phyloP scores from a whole-genome alignment of 2,888 invertebrate genomes.

The Tipula lateralis region DNA sequence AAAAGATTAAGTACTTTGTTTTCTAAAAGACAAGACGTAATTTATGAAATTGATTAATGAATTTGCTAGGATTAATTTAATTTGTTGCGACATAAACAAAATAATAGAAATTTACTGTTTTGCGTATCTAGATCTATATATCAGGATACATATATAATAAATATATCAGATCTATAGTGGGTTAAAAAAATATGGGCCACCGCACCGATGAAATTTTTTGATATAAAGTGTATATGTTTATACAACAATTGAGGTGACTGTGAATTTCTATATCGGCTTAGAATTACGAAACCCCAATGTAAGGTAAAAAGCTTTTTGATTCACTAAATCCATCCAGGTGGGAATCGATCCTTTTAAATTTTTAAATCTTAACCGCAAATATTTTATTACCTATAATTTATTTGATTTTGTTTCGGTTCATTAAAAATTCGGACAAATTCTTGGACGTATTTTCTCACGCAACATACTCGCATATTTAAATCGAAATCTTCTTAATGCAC shows the following conservation, averaged over 20 bases:
- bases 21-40: not conserved
- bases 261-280: not conserved
- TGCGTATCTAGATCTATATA: not conserved
- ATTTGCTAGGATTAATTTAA: constrained; percentile 1
- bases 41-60: constrained; percentile 24
- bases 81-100: not conserved
- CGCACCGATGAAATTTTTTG: not conserved
- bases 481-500: not conserved
- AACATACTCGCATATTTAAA: not conserved
- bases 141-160: not conserved
- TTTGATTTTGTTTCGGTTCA: not conserved
- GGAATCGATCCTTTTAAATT: not conserved
- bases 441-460: not conserved
- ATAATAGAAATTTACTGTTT: not conserved
- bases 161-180: not conserved
- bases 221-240: not conserved
- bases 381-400: constrained; percentile 24
- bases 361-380: not conserved
- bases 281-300: not conserved
- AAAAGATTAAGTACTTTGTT: constrained; percentile 11
- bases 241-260: not conserved
- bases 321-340: not conserved
- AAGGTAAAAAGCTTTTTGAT: not conserved
- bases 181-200: not conserved
- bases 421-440: not conserved